These are phyloP conservation scores for Oceanodroma tethys DNA, from an alignment of 2,113 vertebrate species.

Conservation along the genomic window DNA sequence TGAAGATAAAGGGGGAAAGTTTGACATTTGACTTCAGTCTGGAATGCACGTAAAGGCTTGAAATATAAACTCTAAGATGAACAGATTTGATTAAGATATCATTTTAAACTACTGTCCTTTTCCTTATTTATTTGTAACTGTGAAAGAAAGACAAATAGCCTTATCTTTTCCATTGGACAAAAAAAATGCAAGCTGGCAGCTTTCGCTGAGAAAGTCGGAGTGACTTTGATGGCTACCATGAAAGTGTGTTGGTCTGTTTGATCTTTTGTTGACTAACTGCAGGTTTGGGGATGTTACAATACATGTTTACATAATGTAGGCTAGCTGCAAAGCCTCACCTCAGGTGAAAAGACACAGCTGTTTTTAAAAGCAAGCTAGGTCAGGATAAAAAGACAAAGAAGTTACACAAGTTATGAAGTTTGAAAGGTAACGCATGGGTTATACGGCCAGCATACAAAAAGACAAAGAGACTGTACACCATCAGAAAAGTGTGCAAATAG, in stretches of 20 bases:
- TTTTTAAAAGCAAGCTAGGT: background rate
- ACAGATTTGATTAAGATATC: constrained; percentile 40
- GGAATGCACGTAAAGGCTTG: constrained; percentile 53
- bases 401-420: background rate
- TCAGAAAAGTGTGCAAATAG: background rate
- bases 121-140: constrained; percentile 37
- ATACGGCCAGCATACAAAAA: background rate
- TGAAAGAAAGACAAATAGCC: background rate
- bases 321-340: constrained; percentile 12
- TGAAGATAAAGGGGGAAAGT: constrained; percentile 24
- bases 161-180: background rate
- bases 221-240: constrained; percentile 57
- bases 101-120: constrained; percentile 32
- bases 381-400: background rate
- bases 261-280: constrained; percentile 61
- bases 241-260: constrained; percentile 33
- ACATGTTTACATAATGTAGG: constrained; percentile 17
- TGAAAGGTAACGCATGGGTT: background rate
- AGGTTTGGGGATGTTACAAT: constrained; percentile 26
- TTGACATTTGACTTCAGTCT: constrained; percentile 39
- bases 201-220: background rate
- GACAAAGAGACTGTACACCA: background rate
- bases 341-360: constrained; percentile 20
- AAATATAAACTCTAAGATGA: constrained; percentile 52
- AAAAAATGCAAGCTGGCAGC: background rate